phyloP scores from a whole-genome alignment of 2,797 vertebrate genomes.

The Echiichthys vipera region DNA sequence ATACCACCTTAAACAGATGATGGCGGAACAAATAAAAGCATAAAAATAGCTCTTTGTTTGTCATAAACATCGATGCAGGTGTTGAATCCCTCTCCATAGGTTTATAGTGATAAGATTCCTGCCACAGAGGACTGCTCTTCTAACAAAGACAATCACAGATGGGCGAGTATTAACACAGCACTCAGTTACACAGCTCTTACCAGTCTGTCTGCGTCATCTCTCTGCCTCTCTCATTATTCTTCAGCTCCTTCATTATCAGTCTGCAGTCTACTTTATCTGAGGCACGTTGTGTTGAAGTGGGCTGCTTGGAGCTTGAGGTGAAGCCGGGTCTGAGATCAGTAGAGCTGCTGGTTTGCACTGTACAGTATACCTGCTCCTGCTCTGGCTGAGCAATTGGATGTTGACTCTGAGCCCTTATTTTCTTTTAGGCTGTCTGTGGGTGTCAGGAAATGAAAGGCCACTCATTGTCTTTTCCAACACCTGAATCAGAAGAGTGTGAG shows the following conservation, averaged over 20 bases:
- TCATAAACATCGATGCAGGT: not conserved
- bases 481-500: not conserved
- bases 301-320: slow-evolving; percentile 12
- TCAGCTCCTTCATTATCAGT: slow-evolving; percentile 12
- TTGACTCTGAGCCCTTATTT: not conserved
- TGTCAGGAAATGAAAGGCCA: not conserved
- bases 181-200: not conserved
- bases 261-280: slow-evolving; percentile 10
- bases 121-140: not conserved
- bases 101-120: not conserved
- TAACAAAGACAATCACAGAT: not conserved
- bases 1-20: not conserved
- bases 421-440: not conserved
- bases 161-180: slow-evolving; percentile 10
- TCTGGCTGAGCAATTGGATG: not conserved
- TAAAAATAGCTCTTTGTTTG: not conserved
- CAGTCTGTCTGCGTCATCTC: slow-evolving; percentile 11
- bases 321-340: slow-evolving; percentile 21
- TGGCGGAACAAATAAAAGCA: not conserved
- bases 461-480: not conserved
- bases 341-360: slow-evolving; percentile 1
- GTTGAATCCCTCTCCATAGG: not conserved
- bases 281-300: slow-evolving; percentile 1
- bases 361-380: not conserved
- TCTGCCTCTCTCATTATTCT: slow-evolving; percentile 11